Evolutionary conservation across 1,140 invertebrate genomes (phyloP), one percentile per base, ranked within the genome.

Genomic region (Drosophila lacteicornis): DNA sequence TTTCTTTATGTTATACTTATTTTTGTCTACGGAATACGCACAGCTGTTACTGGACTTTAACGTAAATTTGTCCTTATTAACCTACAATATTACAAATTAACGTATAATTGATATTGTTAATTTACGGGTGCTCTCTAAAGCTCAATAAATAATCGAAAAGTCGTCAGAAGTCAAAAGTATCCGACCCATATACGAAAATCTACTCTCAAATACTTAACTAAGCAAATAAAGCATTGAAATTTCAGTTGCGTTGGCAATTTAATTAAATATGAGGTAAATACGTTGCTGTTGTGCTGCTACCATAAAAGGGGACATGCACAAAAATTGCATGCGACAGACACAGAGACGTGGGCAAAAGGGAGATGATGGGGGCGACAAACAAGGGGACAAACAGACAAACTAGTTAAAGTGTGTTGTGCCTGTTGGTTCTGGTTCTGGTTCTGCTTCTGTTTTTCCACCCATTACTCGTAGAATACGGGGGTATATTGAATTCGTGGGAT

Each of bases 251-350:
- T 76, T 88, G 69, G 77, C 61, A 84, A 83, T 87, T 87, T 79
- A 84, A 90, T 88, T 88, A 88, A 88, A 87, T 84, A 88, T 84
- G 80, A 84, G 84, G 84, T 78, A 83, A 88, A 78, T 78, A 75
- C 84, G 82, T 71, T 83, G 66, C 47, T 50, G 63, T 42, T 50
- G 50, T 60, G 76, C 59, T 67, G 61, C 70, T 73, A 60, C 75
- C 65, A 68, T 75, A 74, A 82, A 78, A 59, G 73, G 66, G 75
- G 71, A 80, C 84, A 87, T 80, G 65, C 80, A 88, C 78, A 86
- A 83, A 88, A 82, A 87, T 73, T 86, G 82, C 82, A 85, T 79
- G 82, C 50, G 75, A 79, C 75, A 30, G 7, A 57, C 15, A 19
- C 9, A 30, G 42, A 46, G 36, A 42, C 62, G 12, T 13, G 19